Percentiles rank a stretch among this genome's conserved stretches.
phyloP scores from a whole-genome alignment of 2,113 vertebrate species.

The Corythornis vintsioides region DNA sequence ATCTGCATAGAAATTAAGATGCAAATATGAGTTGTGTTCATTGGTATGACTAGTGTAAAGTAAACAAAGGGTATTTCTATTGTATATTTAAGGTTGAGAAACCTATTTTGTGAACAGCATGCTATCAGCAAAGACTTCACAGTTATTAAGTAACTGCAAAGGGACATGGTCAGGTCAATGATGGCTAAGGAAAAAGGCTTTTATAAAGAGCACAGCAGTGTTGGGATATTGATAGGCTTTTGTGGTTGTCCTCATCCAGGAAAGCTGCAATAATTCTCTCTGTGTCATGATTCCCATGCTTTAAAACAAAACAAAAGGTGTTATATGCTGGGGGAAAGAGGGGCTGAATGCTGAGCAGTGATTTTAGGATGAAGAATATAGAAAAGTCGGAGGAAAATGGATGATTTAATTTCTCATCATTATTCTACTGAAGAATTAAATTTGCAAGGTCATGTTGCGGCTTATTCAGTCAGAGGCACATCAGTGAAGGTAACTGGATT shows the following conservation, averaged over 20 bases:
- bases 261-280: neutral
- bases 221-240: neutral
- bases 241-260: neutral
- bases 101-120: constrained; percentile 45
- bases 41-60: constrained; percentile 40
- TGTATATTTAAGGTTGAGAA: constrained; percentile 52
- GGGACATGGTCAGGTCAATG: constrained; percentile 5
- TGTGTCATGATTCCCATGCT: neutral
- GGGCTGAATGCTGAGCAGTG: neutral
- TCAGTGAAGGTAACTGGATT: constrained; percentile 49
- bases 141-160: constrained; percentile 49
- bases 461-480: constrained; percentile 30
- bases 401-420: constrained; percentile 55
- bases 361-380: constrained; percentile 19
- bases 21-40: constrained; percentile 55
- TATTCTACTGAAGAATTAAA: constrained; percentile 62
- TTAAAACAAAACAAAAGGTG: neutral
- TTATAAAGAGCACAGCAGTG: neutral
- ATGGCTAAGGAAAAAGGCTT: neutral
- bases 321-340: neutral
- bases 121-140: neutral
- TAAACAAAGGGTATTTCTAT: constrained; percentile 51
- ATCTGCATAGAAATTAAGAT: constrained; percentile 62
- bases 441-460: constrained; percentile 32
- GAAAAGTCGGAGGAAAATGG: constrained; percentile 39